These are phyloP conservation scores for Nothocercus nigrocapillus DNA, from an alignment of 2,113 vertebrate species.

Conservation along the genomic window DNA sequence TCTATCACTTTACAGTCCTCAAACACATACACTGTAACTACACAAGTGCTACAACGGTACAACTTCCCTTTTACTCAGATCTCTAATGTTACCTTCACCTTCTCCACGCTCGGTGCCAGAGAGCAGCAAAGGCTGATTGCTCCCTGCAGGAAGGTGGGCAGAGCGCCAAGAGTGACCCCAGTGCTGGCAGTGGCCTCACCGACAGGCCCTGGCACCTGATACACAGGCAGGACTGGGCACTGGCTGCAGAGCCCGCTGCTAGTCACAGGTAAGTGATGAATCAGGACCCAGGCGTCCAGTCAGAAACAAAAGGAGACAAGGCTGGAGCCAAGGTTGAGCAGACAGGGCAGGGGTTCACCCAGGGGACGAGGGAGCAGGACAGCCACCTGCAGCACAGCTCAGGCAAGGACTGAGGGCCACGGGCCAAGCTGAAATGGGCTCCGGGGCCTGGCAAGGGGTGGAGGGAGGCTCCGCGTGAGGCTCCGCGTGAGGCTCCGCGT, in stretches of 20 bases:
- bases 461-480: too few species aligned
- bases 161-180: neutral
- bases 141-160: neutral
- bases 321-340: neutral
- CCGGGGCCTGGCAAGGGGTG: neutral
- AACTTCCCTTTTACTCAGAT: neutral
- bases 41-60: neutral
- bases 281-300: neutral
- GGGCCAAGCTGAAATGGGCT: neutral
- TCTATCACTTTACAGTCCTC: neutral
- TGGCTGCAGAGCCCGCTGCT: neutral
- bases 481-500: too few species aligned
- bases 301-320: accelerated
- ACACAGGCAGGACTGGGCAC: accelerated
- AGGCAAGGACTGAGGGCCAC: neutral
- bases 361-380: neutral
- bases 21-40: neutral
- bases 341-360: neutral
- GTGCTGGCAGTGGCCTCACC: neutral
- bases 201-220: accelerated
- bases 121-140: accelerated
- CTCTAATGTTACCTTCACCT: neutral
- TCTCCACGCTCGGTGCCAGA: neutral
- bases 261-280: neutral
- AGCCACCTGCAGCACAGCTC: too few species aligned